Evolutionary conservation across 2,888 invertebrate genomes (phyloP).

Genomic region (Molorchus minor): DNA sequence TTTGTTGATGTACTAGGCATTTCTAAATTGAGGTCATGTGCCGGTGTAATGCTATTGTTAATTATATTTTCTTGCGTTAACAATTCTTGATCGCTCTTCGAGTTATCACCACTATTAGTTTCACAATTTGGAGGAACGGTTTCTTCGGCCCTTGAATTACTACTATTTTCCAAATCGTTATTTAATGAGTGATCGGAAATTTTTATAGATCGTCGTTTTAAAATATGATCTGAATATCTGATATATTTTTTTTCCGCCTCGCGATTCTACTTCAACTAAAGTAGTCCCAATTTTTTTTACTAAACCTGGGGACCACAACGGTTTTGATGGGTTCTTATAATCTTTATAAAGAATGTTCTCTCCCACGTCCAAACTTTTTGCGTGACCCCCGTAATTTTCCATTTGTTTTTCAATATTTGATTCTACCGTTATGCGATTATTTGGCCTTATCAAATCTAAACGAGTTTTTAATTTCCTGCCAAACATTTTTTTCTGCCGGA

Average conservation of each 20-base stretch:
- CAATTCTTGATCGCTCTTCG: no score
- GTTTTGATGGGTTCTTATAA: background rate
- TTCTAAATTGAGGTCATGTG: background rate
- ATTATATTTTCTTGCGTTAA: no score
- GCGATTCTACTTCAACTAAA: no score
- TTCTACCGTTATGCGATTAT: background rate
- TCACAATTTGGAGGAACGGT: background rate
- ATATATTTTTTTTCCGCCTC: background rate
- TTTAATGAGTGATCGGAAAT: background rate
- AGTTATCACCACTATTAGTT: background rate
- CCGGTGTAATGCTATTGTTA: background rate
- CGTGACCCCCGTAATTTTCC: no score
- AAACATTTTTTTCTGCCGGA: background rate
- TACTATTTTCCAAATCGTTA: background rate
- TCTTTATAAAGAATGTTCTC: background rate
- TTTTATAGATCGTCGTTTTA: no score
- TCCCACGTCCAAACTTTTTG: background rate
- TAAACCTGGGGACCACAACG: no score
- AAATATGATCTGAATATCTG: background rate
- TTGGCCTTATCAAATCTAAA: background rate
- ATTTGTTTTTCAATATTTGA: no score
- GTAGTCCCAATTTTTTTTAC: no score
- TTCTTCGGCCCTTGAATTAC: background rate
- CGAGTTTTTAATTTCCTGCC: no score
- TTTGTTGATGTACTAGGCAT: background rate